Conservation (phyloP, 2,888 invertebrate species). For the Melieria picta region DNA sequence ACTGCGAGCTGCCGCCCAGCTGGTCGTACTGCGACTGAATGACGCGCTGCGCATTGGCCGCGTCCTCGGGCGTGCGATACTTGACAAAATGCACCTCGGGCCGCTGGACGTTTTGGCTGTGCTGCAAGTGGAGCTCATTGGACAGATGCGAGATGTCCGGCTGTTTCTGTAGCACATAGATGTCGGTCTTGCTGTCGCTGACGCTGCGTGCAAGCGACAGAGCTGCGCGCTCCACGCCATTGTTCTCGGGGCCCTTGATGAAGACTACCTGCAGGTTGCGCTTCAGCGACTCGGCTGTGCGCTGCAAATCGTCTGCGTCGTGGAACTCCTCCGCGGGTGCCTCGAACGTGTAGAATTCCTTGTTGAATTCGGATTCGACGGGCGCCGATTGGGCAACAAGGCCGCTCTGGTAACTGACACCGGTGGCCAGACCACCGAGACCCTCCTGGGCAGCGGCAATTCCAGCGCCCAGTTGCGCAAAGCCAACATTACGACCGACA, state of each 20-base stretch:
- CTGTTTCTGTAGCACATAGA: constrained; percentile 57
- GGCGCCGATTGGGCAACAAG: constrained; percentile 33
- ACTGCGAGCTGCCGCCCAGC: constrained; percentile 49
- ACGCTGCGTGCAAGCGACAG: constrained; percentile 56
- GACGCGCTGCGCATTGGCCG: constrained; percentile 52
- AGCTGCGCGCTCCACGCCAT: constrained; percentile 54
- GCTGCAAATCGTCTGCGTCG: constrained; percentile 45
- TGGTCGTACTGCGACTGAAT: constrained; percentile 56
- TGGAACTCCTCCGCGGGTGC: constrained; percentile 56
- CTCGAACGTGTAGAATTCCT: constrained; percentile 53
- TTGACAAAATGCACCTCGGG: too few species aligned
- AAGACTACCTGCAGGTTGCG: constrained; percentile 56
- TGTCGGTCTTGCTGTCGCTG: constrained; percentile 55
- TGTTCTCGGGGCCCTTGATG: constrained; percentile 57
- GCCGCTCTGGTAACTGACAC: constrained; percentile 47
- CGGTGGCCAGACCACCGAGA: constrained; percentile 8
- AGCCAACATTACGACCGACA: neutral
- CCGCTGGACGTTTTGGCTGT: constrained; percentile 45
- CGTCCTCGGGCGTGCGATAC: constrained; percentile 51
- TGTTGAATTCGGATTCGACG: constrained; percentile 49
- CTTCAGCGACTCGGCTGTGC: constrained; percentile 48
- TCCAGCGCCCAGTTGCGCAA: neutral
- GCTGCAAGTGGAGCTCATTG: constrained; percentile 53
- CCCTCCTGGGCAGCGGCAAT: neutral
- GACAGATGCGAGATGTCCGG: constrained; percentile 52